Evolutionary conservation across 2,797 vertebrate species (phyloP), one percentile per base, ranked within the genome.

Genomic region (Pagetopsis macropterus): DNA sequence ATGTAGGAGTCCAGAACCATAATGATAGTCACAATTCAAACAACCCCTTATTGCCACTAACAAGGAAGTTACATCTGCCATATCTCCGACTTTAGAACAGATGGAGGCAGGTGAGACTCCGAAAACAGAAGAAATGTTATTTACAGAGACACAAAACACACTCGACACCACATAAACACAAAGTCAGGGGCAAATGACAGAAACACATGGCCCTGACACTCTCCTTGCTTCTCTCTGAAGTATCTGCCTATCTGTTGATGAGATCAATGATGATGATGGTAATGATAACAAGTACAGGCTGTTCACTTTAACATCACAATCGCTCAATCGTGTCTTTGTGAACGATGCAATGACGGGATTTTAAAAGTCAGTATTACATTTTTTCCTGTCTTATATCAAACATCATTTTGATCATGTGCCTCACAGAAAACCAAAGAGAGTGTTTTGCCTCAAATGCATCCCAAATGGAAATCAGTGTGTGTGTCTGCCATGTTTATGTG

Each of bases 371-470:
- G 40, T 75, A 46, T 43, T 50, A 27, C 46, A 27, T 65, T 52
- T 56, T 27, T 37, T 0, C 13, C 58, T 52, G 63, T 76, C 78
- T 76, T 83, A 83, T 87, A 91, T 89, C 83, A 75, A 80, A 78
- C 85, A 82, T 89, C 75, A 86, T 90, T 92, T 86, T 88, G 84
- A 84, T 89, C 78, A 80, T 63, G 84, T 76, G 87, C 89, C 88
- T 89, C 84, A 83, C 68, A 84, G 87, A 88, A 90, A 37, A 91
- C 79, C 75, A 45, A 75, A 55, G 78, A 80, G 85, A 91, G 85
- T 82, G 86, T 93, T 90, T 83, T 81, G 88, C 87, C 87, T 88
- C 75, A 81, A 81, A 66, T 84, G 68, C 70, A 48, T 90, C 89
- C 87, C 79, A 86, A 90, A 90, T 83, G 83, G 67, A 82, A 90